Evolutionary conservation across 2,113 vertebrate species (phyloP), one percentile per base, ranked within the genome.

Genomic region (Piaya cayana): DNA sequence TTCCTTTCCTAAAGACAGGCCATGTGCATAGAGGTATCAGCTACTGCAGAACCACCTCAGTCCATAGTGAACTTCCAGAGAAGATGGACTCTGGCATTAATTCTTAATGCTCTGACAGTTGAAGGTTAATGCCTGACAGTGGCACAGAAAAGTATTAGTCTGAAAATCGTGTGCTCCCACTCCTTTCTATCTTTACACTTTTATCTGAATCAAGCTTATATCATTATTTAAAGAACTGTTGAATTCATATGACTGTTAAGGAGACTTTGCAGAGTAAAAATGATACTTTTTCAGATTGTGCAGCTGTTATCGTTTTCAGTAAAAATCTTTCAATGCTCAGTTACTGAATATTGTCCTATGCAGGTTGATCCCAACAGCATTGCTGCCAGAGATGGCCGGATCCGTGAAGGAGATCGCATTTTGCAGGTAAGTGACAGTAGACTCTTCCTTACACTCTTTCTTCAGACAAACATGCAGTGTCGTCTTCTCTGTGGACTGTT

Each of bases 351-450:
- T 83, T 86, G 20, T 88, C 43, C 20, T 63, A 26, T 86, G 21
- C 91, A 99, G 99, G 98, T 99, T 95, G 98, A 99, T 96, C 99
- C 99, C 50, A 99, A 99, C 90, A 99, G 99, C 97, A 99, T 99
- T 22, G 99, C 99, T 56, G 99, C 99, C 91, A 98, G 97, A 97
- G 99, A 99, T 9, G 99, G 99, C 37, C 98, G 99, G 45, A 99
- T 99, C 81, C 98, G 98, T 92, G 99, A 99, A 96, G 99, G 99
- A 23, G 99, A 99, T 92, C 98, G 99, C 74, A 99, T 99, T 94
- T 98, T 99, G 88, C 99, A 99, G 97, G 99, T 99, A 96, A 36
- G 97, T 96, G 65, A 93, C 94, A 93, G 60, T 37, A 85, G 85
- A 62, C 37, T 75, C 19, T 94, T 82, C 78, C 79, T 79, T 49